These are phyloP conservation scores for Caenorhabditis brenneri DNA, from an alignment of 1,140 invertebrate genomes.

Conservation along the genomic window DNA sequence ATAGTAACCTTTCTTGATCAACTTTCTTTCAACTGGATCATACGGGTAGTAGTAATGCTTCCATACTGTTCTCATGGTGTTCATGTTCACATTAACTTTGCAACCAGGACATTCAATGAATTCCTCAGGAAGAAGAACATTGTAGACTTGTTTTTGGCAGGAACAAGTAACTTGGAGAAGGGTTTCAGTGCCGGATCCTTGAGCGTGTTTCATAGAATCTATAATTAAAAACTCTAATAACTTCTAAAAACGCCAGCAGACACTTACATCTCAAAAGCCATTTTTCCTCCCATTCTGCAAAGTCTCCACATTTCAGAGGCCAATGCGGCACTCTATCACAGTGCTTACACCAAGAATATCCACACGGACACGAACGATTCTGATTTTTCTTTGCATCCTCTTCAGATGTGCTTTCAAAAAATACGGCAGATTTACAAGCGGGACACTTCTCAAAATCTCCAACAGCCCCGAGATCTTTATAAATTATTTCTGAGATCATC, in stretches of 20 bases:
- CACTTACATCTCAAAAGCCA: constrained; percentile 6
- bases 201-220: not conserved
- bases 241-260: not conserved
- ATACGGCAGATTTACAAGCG: not conserved
- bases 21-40: not conserved
- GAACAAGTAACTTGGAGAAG: not conserved
- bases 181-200: not conserved
- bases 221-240: not conserved
- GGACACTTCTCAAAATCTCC: not conserved
- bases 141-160: not conserved
- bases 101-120: not conserved
- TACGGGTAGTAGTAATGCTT: not conserved
- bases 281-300: not conserved
- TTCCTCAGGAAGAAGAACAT: not conserved
- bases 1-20: not conserved
- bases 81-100: not conserved
- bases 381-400: not conserved
- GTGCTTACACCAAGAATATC: not conserved
- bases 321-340: not conserved
- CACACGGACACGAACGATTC: not conserved
- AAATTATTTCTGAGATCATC: not conserved
- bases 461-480: not conserved
- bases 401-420: not conserved
- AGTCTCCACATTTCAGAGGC: not conserved
- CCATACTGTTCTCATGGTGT: not conserved